Evolutionary conservation across 2,888 invertebrate genomes (phyloP).

Genomic region (Brenthis hecate): DNA sequence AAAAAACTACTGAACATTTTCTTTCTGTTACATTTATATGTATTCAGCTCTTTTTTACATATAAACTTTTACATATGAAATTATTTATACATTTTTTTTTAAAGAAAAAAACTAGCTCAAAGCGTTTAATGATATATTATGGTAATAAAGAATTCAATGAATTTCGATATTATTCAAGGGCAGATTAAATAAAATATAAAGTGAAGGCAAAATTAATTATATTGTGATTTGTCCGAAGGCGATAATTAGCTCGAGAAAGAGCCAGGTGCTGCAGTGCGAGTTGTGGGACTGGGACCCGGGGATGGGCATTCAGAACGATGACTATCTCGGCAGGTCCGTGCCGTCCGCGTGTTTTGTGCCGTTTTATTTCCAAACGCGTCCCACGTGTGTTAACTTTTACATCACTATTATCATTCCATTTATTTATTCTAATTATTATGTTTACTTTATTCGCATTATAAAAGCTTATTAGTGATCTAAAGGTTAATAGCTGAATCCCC

Average conservation of each 20-base stretch:
- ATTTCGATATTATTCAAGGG: neutral
- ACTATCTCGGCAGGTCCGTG: constrained; percentile 92
- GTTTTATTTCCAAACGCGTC: constrained; percentile 35
- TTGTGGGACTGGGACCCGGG: constrained; percentile 93
- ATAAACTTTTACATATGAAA: no score
- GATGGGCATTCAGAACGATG: constrained; percentile 90
- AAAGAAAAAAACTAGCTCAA: no score
- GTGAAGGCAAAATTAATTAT: constrained; percentile 17
- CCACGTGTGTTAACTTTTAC: constrained; percentile 49
- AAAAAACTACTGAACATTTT: no score
- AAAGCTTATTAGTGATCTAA: constrained; percentile 9
- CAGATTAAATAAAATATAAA: neutral
- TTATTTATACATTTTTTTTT: no score
- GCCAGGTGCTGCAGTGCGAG: constrained; percentile 88
- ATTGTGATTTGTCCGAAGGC: constrained; percentile 84
- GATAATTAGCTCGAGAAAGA: constrained; percentile 87
- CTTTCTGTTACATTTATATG: no score
- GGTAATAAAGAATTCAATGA: neutral
- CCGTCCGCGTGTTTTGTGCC: constrained; percentile 49
- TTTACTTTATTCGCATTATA: no score
- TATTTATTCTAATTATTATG: neutral
- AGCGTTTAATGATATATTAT: no score
- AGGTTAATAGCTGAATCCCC: constrained; percentile 36
- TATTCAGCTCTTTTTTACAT: no score
- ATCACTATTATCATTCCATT: constrained; percentile 42